Percentiles rank a stretch among this genome's conserved stretches.
Conservation (phyloP, 2,888 invertebrate genomes). For the Mechanitis messenoides region DNA sequence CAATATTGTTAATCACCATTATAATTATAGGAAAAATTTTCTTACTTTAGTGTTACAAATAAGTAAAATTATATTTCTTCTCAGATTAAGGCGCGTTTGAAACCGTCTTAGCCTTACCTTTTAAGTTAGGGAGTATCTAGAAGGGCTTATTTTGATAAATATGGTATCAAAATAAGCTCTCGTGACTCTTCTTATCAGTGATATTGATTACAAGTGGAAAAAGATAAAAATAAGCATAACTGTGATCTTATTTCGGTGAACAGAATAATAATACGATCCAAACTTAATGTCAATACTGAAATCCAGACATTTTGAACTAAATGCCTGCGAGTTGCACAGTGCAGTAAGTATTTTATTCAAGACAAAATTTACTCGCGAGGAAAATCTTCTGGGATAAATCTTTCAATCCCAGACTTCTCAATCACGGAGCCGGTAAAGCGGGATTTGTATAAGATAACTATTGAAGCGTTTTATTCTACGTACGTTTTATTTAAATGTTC, state of each 20-base stretch:
- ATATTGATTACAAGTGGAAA: too few relatives aligned
- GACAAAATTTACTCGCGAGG: conserved; percentile 3
- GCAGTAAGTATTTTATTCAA: conserved; percentile 35
- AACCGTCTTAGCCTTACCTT: too few relatives aligned
- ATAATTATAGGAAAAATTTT: too few relatives aligned
- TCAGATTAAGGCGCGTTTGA: too few relatives aligned
- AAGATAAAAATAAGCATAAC: neutral
- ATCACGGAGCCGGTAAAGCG: conserved; percentile 39
- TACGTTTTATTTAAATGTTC: conserved; percentile 15
- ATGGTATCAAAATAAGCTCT: too few relatives aligned
- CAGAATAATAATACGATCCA: conserved; percentile 38
- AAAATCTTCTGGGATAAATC: conserved; percentile 33
- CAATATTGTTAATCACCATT: too few relatives aligned
- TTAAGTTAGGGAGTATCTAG: too few relatives aligned
- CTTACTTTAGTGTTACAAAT: too few relatives aligned
- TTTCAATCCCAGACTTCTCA: conserved; percentile 44
- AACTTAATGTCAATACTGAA: conserved; percentile 42
- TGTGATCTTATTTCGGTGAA: neutral
- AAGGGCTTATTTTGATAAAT: too few relatives aligned
- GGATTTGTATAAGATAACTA: conserved; percentile 35
- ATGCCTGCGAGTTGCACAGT: conserved; percentile 37
- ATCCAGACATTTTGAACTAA: conserved; percentile 34
- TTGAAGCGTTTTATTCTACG: conserved; percentile 21
- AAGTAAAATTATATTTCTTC: too few relatives aligned
- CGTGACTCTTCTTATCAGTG: too few relatives aligned